Evolutionary conservation across 2,888 invertebrate genomes (phyloP), one percentile per base, ranked within the genome.

Genomic region (Malachius bipustulatus): DNA sequence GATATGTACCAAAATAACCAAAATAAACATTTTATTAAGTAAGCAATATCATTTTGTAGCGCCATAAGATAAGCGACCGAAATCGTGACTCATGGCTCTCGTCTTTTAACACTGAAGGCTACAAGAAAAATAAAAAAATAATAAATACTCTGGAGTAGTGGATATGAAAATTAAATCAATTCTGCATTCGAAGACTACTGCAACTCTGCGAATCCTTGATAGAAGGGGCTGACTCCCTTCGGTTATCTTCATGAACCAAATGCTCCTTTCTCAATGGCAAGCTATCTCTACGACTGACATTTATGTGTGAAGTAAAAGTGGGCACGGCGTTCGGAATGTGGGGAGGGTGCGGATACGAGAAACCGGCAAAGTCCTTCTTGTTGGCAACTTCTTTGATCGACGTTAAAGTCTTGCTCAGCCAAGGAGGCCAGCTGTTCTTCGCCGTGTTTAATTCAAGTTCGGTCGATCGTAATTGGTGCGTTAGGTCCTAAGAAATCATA

Each of bases 361-460:
- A 40, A 56, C 58, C 46, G 8, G 50, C 35, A 37, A 63, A 60
- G 36, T 63, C 63, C 37, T 62, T 63, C 40, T 76, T 78, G 51
- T 79, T 78, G 8, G 79, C 72, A 3, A 75, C 78, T 51, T 79
- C 79, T 63, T 79, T 78, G 50, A 79, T 77, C 16, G 77, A 78
- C 49, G 72, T 77, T 59, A 96, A 71, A 0, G 94, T 94, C 63
- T 93, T 91, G 44, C 89, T 87, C 35, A 96, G 72, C 96, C 96
- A 97, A 1, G 87, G 85, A 14, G 93, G 80, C 78, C 91, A 94
- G 13, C 74, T 74, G 52, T 75, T 77, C 45, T 75, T 73, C 3
- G 75, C 69, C 40, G 66, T 63, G 54, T 77, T 77, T 43, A 84
- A 65, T 60, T 91, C 91, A 36, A 80, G 73, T 31, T 83, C 71